These are phyloP conservation scores for Temnopleurus reevesii DNA, from an alignment of 53 echinoderm and acorn worm species.

Conservation along the genomic window DNA sequence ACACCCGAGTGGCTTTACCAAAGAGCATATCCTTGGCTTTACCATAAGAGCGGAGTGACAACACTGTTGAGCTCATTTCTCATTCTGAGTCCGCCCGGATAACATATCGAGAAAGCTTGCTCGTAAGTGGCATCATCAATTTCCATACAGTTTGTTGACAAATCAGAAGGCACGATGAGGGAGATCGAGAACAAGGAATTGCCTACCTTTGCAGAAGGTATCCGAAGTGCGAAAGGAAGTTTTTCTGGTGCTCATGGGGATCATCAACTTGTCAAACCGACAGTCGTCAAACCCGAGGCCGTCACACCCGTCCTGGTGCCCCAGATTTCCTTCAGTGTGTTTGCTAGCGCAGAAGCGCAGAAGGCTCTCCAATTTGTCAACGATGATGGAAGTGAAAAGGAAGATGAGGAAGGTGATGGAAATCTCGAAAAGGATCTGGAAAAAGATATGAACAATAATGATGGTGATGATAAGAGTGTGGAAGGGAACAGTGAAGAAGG, in stretches of 20 bases:
- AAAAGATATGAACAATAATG: not conserved
- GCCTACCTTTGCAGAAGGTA: not conserved
- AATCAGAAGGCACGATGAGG: not conserved
- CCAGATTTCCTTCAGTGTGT: slow-evolving; percentile 19
- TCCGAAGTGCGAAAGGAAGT: not conserved
- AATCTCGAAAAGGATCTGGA: not conserved
- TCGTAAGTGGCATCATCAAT: not conserved
- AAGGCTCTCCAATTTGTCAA: slow-evolving; percentile 18
- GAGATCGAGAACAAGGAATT: slow-evolving; percentile 2
- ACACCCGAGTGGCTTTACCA: no score
- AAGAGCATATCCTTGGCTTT: no score
- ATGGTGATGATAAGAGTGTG: not conserved
- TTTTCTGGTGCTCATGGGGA: not conserved
- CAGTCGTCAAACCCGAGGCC: not conserved
- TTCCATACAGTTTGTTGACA: not conserved
- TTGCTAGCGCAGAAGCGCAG: slow-evolving; percentile 41
- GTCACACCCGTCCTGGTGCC: not conserved
- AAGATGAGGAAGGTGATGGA: not conserved
- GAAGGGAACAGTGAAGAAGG: not conserved
- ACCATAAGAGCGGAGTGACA: no score
- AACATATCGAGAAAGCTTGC: not conserved
- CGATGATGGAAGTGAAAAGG: slow-evolving; percentile 5
- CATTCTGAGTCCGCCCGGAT: not conserved
- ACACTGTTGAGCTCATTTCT: not conserved
- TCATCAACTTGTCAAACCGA: not conserved